Conservation (phyloP, 1,140 invertebrate species). For the Conus betulinus region DNA sequence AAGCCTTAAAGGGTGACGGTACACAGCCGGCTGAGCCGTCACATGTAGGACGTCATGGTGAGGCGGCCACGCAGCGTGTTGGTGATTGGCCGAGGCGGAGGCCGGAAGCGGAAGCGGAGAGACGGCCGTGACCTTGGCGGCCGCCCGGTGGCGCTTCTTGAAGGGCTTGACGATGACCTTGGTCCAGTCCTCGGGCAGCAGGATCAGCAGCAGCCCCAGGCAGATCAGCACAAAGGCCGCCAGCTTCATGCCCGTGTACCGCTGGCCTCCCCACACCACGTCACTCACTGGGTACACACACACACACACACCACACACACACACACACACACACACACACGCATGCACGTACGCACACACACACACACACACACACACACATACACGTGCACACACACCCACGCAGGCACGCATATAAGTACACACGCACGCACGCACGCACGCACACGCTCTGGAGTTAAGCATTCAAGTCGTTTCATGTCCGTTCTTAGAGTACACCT, state of each 20-base stretch:
- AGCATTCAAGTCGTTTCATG: too few species aligned
- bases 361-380: not conserved
- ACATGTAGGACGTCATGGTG: slow-evolving; percentile 36
- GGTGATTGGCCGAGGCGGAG: slow-evolving; percentile 4
- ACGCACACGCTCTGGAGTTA: not conserved
- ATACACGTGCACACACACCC: not conserved
- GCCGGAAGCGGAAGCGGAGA: not conserved
- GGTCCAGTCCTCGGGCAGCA: slow-evolving; percentile 97
- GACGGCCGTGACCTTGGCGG: not conserved
- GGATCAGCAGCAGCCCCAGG: slow-evolving; percentile 81
- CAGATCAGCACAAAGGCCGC: slow-evolving; percentile 91
- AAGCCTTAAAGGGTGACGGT: too few species aligned
- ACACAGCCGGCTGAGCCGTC: not conserved
- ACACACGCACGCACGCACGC: not conserved
- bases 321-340: slow-evolving; percentile 9
- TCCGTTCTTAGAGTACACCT: not conserved
- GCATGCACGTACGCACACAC: not conserved
- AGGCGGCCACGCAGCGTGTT: slow-evolving; percentile 35
- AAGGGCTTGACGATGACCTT: slow-evolving; percentile 75
- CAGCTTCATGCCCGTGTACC: slow-evolving; percentile 95
- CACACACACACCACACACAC: not conserved
- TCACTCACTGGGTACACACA: slow-evolving; percentile 84
- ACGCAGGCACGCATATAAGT: not conserved
- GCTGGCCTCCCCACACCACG: slow-evolving; percentile 87
- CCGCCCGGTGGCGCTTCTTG: not conserved